These are phyloP conservation scores for Drosophila teissieri DNA, from an alignment of 1,140 invertebrate genomes.

Conservation along the genomic window DNA sequence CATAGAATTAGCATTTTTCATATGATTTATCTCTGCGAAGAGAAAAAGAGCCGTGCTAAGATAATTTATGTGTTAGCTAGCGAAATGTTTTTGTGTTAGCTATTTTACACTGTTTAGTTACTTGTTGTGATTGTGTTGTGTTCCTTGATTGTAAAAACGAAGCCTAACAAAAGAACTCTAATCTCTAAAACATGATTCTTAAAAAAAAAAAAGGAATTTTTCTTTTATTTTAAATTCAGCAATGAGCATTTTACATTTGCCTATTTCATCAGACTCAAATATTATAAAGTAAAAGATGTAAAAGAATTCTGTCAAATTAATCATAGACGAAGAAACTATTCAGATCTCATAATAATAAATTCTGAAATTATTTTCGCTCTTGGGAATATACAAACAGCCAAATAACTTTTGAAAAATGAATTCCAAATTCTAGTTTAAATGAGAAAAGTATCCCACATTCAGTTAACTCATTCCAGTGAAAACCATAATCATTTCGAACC, in stretches of 20 bases:
- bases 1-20: slow-evolving; percentile 78
- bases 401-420: neutral
- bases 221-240: neutral
- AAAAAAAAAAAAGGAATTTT: neutral
- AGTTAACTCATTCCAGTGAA: neutral
- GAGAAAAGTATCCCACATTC: neutral
- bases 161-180: slow-evolving; percentile 12
- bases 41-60: slow-evolving; percentile 49
- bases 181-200: neutral
- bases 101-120: slow-evolving; percentile 66
- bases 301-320: no score
- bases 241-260: neutral
- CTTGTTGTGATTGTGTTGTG: slow-evolving; percentile 61
- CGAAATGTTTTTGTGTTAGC: slow-evolving; percentile 72
- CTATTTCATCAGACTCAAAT: neutral
- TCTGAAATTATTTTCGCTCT: no score
- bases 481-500: slow-evolving; percentile 19
- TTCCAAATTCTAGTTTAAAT: neutral
- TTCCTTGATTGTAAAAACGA: slow-evolving; percentile 30
- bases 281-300: no score
- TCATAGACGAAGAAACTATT: neutral
- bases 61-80: slow-evolving; percentile 76
- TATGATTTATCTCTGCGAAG: slow-evolving; percentile 69
- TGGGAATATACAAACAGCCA: neutral
- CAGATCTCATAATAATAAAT: no score